Evolutionary conservation across 2,797 vertebrate species (phyloP), one percentile per base, ranked within the genome.

Genomic region (Melanogrammus aeglefinus): DNA sequence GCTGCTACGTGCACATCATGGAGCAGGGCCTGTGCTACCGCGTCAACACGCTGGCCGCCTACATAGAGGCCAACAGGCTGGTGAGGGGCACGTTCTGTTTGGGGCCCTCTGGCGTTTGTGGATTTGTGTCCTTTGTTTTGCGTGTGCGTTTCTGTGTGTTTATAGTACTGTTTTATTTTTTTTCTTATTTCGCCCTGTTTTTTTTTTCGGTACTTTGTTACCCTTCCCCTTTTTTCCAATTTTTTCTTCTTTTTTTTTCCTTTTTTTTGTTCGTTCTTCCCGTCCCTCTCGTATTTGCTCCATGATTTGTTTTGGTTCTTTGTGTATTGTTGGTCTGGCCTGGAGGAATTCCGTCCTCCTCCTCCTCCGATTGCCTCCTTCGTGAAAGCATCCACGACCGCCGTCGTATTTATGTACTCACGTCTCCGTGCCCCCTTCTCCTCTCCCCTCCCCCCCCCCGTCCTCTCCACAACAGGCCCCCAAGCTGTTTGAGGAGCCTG

Each of bases 1-100:
- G 97, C 84, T 99, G 98, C 88, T 99, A 98, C 0, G 96, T 98
- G 79, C 97, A 99, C 84, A 94, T 99, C 78, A 96, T 97, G 95
- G 96, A 96, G 78, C 94, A 96, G 75, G 96, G 97, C n/a, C 90
- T 97, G 74, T 99, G 98, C 90, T 98, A 89, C 91, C 95, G 97
- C 12, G 96, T 97, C 82, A 99, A 96, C 88, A 98, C 96, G 1
- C 93, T 99, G 4, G 96, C 96, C 4, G 94, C 96, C 51, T 99
- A 97, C 86, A 96, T 99, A 73, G 98, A 99, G 84, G 97, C 97
- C 63, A 99, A 99, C 90, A 92, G 96, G 78, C 94, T 96, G 95
- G 98, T 99, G 41, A n/a, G n/a, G 1, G 21, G 69, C 3, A 39
- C 27, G 38, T 6, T 33, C 13, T 13, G 33, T 29, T n/a, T 33